These are phyloP conservation scores for Tyrophagus putrescentiae DNA, from an alignment of 1,140 invertebrate genomes.

Conservation along the genomic window DNA sequence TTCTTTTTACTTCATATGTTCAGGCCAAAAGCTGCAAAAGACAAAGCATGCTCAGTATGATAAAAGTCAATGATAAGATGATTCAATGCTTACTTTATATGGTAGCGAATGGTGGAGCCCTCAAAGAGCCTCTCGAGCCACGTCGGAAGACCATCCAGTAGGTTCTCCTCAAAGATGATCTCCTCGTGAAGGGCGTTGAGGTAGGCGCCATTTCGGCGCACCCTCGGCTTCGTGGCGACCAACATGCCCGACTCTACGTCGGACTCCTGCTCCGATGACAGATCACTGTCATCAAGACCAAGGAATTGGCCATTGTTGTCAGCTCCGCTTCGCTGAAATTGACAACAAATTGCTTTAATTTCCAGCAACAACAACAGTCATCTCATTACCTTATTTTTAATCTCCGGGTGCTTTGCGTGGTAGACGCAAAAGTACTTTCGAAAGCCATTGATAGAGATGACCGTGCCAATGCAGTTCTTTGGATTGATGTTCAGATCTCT, in stretches of 20 bases:
- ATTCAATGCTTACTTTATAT: no score
- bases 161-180: constrained; percentile 45
- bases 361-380: constrained; percentile 7
- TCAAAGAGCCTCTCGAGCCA: constrained; percentile 94
- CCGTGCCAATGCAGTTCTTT: constrained; percentile 90
- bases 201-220: not conserved
- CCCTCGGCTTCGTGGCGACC: not conserved
- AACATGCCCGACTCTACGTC: constrained; percentile 43
- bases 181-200: constrained; percentile 20
- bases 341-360: not conserved
- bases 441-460: constrained; percentile 84
- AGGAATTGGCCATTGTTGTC: constrained; percentile 28
- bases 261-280: constrained; percentile 40
- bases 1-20: constrained; percentile 34
- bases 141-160: constrained; percentile 78
- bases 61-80: no score
- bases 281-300: constrained; percentile 32
- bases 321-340: not conserved
- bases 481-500: constrained; percentile 79
- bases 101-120: constrained; percentile 79
- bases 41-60: no score
- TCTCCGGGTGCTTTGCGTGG: constrained; percentile 74
- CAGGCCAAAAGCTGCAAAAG: constrained; percentile 95
- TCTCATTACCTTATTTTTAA: constrained; percentile 20
- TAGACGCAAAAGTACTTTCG: constrained; percentile 96